Evolutionary conservation across 2,888 invertebrate species (phyloP).

Genomic region (Melikaiella ostensackeni): DNA sequence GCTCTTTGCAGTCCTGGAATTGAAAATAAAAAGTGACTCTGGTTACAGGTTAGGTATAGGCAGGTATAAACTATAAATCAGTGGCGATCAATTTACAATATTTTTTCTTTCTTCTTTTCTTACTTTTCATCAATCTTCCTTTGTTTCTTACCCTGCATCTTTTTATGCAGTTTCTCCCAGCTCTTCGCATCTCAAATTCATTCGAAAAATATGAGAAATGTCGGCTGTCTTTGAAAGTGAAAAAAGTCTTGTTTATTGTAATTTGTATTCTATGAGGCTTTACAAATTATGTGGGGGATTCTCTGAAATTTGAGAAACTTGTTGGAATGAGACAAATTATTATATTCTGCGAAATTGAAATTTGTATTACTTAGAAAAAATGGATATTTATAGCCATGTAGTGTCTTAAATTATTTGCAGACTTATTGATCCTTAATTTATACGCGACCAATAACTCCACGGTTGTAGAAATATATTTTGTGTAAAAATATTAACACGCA

Average conservation of each 20-base stretch:
- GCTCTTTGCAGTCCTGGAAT: conserved; percentile 34
- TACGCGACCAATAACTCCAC: background rate
- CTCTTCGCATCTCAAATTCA: conserved; percentile 10
- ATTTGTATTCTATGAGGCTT: conserved; percentile 24
- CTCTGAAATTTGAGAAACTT: conserved; percentile 20
- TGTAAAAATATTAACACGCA: no score
- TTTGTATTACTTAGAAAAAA: conserved; percentile 10
- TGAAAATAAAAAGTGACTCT: conserved; percentile 41
- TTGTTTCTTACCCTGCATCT: conserved; percentile 37
- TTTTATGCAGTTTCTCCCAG: conserved; percentile 31
- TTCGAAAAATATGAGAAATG: conserved; percentile 38
- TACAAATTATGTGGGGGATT: background rate
- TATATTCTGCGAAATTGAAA: conserved; percentile 23
- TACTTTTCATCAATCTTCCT: conserved; percentile 39
- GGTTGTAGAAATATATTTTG: no score
- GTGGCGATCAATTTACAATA: conserved; percentile 36
- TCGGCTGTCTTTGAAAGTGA: conserved; percentile 37
- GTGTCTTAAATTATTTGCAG: background rate
- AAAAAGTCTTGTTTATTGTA: conserved; percentile 7
- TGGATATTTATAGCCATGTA: conserved; percentile 5
- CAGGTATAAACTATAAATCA: conserved; percentile 39
- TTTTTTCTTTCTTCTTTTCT: conserved; percentile 36
- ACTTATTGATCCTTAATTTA: conserved; percentile 6
- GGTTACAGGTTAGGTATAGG: conserved; percentile 36
- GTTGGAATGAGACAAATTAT: conserved; percentile 17